phyloP scores from a whole-genome alignment of 1,140 invertebrate genomes.

The Microplitis demolitor region DNA sequence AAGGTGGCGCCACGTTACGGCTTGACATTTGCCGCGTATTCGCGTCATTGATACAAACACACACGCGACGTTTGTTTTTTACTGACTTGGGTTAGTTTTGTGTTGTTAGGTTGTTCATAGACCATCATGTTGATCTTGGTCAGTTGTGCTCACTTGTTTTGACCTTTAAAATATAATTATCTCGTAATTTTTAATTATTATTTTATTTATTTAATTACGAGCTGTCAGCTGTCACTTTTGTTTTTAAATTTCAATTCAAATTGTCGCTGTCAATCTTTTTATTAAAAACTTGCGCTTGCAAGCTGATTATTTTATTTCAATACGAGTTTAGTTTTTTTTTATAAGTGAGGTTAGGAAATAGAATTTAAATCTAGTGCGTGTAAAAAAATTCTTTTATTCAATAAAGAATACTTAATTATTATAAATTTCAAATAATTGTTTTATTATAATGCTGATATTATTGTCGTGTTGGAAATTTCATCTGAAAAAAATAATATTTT shows the following conservation, averaged over 20 bases:
- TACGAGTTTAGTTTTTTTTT: neutral
- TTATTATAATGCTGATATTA: too few relatives aligned
- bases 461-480: too few relatives aligned
- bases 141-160: conserved; percentile 5
- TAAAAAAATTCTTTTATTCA: neutral
- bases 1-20: neutral
- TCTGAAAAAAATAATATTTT: too few relatives aligned
- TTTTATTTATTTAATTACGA: neutral
- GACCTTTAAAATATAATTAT: neutral
- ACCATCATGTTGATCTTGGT: neutral
- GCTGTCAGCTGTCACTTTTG: too few relatives aligned
- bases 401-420: neutral
- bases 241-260: neutral
- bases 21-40: neutral
- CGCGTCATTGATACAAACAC: neutral
- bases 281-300: too few relatives aligned
- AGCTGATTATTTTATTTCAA: neutral
- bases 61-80: too few relatives aligned
- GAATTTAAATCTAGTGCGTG: neutral
- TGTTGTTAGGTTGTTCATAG: neutral
- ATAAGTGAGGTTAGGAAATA: neutral
- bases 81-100: too few relatives aligned
- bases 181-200: neutral
- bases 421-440: neutral
- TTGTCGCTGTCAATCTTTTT: neutral